Conservation (phyloP, 2,797 vertebrate species). For the Saxicola maurus region DNA sequence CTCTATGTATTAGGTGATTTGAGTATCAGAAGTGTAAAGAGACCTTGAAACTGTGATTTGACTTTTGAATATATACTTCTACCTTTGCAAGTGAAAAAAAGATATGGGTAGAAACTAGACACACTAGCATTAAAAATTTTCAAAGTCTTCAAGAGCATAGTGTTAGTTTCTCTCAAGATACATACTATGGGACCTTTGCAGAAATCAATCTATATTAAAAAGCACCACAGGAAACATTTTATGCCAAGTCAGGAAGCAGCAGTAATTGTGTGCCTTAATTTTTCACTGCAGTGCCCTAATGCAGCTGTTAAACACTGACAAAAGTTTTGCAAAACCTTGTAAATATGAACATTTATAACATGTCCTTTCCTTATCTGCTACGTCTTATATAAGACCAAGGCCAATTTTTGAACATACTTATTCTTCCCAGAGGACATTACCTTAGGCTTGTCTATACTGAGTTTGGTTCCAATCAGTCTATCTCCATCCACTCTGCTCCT, state of each 20-base stretch:
- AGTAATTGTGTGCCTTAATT: neutral
- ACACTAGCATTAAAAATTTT: neutral
- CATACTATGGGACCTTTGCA: neutral
- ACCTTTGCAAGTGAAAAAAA: neutral
- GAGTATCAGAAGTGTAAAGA: neutral
- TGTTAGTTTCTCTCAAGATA: neutral
- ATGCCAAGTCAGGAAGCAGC: neutral
- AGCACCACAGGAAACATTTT: neutral
- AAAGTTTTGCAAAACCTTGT: neutral
- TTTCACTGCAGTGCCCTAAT: neutral
- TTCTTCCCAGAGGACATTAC: neutral
- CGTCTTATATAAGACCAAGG: neutral
- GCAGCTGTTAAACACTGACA: neutral
- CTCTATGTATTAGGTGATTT: neutral
- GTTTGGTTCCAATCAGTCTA: neutral
- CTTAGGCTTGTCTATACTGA: neutral
- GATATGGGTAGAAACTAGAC: neutral
- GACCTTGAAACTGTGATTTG: neutral
- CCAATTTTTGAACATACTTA: neutral
- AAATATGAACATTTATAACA: neutral
- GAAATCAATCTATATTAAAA: neutral
- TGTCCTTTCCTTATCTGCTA: neutral
- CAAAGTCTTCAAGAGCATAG: neutral
- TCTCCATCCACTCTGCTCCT: neutral
- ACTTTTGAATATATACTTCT: neutral